phyloP scores from a whole-genome alignment of 2,888 invertebrate genomes.

The Rhogogaster chlorosoma region DNA sequence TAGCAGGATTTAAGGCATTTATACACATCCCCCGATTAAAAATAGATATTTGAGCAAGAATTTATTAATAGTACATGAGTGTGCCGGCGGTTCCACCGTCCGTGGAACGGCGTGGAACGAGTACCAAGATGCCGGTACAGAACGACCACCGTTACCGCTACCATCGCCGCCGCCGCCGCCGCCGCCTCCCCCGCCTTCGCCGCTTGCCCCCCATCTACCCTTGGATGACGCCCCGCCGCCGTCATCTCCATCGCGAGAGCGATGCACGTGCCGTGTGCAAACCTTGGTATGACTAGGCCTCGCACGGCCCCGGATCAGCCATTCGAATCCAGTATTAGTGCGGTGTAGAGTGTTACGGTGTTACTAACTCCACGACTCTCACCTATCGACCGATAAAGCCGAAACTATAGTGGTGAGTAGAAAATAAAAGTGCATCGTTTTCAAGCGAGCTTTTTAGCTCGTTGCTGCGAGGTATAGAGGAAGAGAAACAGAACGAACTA shows the following conservation, averaged over 20 bases:
- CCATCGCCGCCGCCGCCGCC: slow-evolving; percentile 41
- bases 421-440: slow-evolving; percentile 31
- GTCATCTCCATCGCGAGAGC: slow-evolving; percentile 67
- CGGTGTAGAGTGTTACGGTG: slow-evolving; percentile 74
- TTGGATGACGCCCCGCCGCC: slow-evolving; percentile 54
- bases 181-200: slow-evolving; percentile 47
- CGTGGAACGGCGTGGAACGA: slow-evolving; percentile 46
- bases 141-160: slow-evolving; percentile 35
- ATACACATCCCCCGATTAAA: slow-evolving; percentile 65
- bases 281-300: slow-evolving; percentile 77
- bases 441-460: not conserved
- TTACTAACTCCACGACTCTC: slow-evolving; percentile 58
- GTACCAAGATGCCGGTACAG: slow-evolving; percentile 15
- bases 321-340: slow-evolving; percentile 78
- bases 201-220: slow-evolving; percentile 55
- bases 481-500: not conserved
- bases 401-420: slow-evolving; percentile 62
- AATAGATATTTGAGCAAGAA: slow-evolving; percentile 79
- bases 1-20: slow-evolving; percentile 48
- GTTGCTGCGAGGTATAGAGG: not conserved
- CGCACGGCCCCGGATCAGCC: slow-evolving; percentile 73
- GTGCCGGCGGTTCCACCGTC: slow-evolving; percentile 58
- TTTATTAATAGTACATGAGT: slow-evolving; percentile 80
- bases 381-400: slow-evolving; percentile 61
- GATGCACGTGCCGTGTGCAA: slow-evolving; percentile 77